Base-by-base conservation (phyloP, 1,140 invertebrate species). In the Drosophila tani region DNA sequence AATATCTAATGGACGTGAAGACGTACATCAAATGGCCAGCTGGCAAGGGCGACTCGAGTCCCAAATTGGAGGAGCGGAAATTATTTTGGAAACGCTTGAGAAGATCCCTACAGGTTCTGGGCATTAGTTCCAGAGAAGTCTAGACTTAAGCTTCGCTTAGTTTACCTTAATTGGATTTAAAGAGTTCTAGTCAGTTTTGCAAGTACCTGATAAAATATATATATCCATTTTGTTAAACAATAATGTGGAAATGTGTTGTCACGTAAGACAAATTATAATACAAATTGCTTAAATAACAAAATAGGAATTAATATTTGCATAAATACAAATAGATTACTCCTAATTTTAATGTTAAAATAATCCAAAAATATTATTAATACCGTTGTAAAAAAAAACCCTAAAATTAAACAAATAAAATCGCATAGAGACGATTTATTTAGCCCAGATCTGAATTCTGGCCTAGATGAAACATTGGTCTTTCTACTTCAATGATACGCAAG, bases 11-110 rank as follows among this genome's bases (percentile, higher is more conserved):
- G 95, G 90, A 94, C 53, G 95, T 95, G 0, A 95, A 95, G 73
- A 95, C 95, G 0, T 95, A 95, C 79, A 94, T 95, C 15, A 93
- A 95, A 15, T 95, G 95, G 95, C 95, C 95, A 15, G 38, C 64
- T 21, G 27, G 78, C 17, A 87, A 87, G 51, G 73, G 60, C 7
- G 56, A 58, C 40, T 56, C 75, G 0, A 50, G 64, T 32, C 75
- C 85, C 27, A 79, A 67, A 1, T 40, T 58, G 60, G 77, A 92
- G 6, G 94, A 94, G 32, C 81, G 91, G 7, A 87, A 79, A 53
- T 24, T 92, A 15, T 93, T 93, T 77, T 93, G 92, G 92, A 92
- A 92, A 38, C 91, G 92, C n/a, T 55, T 93, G 19, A 76, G 74
- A 51, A 78, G 75, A 38, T 81, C 91, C 0, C 57, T 92, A 8